phyloP scores from a whole-genome alignment of 30 jellyfish, hydroid and myxozoan genomes.

The Aurelia coerulea region DNA sequence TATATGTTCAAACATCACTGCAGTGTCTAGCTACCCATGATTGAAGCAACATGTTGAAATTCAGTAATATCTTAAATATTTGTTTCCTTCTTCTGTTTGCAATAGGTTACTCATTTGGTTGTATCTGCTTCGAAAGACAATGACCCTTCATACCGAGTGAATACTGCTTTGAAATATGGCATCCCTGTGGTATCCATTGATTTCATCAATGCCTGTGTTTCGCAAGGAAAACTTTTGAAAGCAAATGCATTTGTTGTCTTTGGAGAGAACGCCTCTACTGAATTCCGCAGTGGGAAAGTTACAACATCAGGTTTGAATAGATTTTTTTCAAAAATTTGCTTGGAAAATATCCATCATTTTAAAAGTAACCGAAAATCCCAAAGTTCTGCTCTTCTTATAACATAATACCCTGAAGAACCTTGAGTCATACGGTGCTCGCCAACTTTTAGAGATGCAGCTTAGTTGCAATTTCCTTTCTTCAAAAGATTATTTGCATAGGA shows the following conservation, averaged over 20 bases:
- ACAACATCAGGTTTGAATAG: slow-evolving; percentile 7
- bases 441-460: no score
- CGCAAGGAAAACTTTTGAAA: slow-evolving; percentile 18
- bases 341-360: no score
- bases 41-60: not conserved
- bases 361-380: no score
- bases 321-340: not conserved
- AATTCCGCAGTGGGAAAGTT: slow-evolving; percentile 69
- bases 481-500: no score
- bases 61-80: not conserved
- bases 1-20: no score
- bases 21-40: no score
- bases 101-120: slow-evolving; percentile 77
- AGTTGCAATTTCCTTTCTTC: no score
- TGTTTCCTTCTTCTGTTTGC: not conserved
- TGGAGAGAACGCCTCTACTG: slow-evolving; percentile 31
- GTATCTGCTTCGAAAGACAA: slow-evolving; percentile 43
- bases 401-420: no score
- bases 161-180: slow-evolving; percentile 71
- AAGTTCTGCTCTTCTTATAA: no score
- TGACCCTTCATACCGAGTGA: slow-evolving; percentile 73
- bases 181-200: slow-evolving; percentile 83
- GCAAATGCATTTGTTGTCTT: slow-evolving; percentile 47
- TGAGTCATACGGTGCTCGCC: no score
- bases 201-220: slow-evolving; percentile 51